A percentile compares a stretch with the other conserved stretches of the same genome.
Conservation (phyloP, 2,113 vertebrate genomes). For the Mastomys coucha region DNA sequence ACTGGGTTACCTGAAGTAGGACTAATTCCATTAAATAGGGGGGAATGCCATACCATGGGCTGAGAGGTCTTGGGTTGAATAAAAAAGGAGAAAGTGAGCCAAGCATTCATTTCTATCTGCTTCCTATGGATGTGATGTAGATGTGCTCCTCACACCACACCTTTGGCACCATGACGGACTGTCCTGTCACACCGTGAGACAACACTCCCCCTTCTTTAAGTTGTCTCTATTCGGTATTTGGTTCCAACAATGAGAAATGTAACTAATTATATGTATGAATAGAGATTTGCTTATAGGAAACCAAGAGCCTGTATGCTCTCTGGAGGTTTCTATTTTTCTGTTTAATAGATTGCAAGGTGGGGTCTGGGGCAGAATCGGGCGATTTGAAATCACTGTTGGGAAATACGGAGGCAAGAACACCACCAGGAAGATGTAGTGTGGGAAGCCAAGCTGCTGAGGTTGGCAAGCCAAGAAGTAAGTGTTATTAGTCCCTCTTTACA, state of each 20-base stretch:
- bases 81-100: not conserved
- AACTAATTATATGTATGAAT: fast-evolving
- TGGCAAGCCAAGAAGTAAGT: not conserved
- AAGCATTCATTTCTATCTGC: not conserved
- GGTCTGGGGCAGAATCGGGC: not conserved
- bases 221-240: not conserved
- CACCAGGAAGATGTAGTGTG: not conserved
- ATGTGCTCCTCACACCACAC: too few relatives aligned
- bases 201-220: not conserved
- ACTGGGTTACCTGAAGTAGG: not conserved
- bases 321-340: not conserved
- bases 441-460: not conserved
- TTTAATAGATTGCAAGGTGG: not conserved
- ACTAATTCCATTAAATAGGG: not conserved
- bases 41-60: not conserved
- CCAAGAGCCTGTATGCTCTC: not conserved
- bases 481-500: not conserved
- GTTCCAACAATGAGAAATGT: not conserved
- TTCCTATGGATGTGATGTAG: not conserved
- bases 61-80: not conserved
- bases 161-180: not conserved
- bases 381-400: not conserved
- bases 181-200: not conserved
- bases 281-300: not conserved
- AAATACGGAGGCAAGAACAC: not conserved